These are phyloP conservation scores for Chrysolophus pictus DNA, from an alignment of 2,797 vertebrate species.

Conservation along the genomic window DNA sequence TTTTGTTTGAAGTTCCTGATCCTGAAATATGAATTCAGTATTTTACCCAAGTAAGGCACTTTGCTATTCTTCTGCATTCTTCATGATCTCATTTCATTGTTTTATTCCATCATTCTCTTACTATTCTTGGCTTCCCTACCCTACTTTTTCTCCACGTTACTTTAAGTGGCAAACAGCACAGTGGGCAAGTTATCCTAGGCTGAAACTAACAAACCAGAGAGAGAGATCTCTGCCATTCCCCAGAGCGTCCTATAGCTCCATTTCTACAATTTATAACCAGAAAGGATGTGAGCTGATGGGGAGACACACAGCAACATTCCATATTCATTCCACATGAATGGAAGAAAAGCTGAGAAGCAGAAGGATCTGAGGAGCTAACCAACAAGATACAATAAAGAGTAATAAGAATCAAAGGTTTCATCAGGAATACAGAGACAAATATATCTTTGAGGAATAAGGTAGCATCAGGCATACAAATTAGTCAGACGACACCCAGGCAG, in stretches of 20 bases:
- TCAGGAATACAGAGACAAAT: background rate
- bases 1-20: background rate
- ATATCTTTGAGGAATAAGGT: background rate
- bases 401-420: background rate
- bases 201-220: background rate
- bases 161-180: background rate
- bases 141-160: background rate
- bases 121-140: background rate
- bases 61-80: background rate
- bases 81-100: background rate
- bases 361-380: background rate
- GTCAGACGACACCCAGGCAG: accelerated
- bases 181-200: background rate
- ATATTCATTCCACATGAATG: background rate
- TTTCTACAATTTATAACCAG: background rate
- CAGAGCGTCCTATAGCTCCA: accelerated
- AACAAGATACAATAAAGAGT: background rate
- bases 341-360: background rate
- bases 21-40: background rate
- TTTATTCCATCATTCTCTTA: background rate
- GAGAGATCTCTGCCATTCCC: background rate
- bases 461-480: background rate
- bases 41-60: background rate
- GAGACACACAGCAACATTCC: background rate
- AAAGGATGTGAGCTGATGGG: background rate